Percentiles rank a stretch among this genome's conserved stretches.
Evolutionary conservation across 1,140 invertebrate species (phyloP).

Genomic region (Drosophila sp.): DNA sequence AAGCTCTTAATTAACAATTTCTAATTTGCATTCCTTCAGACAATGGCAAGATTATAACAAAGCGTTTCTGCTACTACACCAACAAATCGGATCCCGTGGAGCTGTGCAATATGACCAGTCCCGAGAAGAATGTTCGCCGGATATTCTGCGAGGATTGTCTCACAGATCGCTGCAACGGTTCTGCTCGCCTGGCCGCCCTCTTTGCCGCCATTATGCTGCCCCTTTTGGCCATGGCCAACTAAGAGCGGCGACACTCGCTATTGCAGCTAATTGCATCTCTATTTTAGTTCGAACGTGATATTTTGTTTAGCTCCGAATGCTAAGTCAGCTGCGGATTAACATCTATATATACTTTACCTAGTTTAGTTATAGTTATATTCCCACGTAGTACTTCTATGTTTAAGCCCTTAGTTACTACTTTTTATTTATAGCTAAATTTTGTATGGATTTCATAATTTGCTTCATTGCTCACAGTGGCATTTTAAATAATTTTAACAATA

Average conservation of each 20-base stretch:
- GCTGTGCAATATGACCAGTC: slow-evolving; percentile 67
- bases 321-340: slow-evolving; percentile 62
- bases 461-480: neutral
- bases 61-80: slow-evolving; percentile 84
- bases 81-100: slow-evolving; percentile 77
- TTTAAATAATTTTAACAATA: slow-evolving; percentile 15
- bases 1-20: neutral
- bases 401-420: slow-evolving; percentile 12
- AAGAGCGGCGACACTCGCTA: slow-evolving; percentile 19
- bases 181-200: slow-evolving; percentile 36
- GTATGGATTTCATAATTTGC: slow-evolving; percentile 25
- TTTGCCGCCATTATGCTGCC: slow-evolving; percentile 53
- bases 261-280: slow-evolving; percentile 21
- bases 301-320: slow-evolving; percentile 59
- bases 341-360: slow-evolving; percentile 52
- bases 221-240: slow-evolving; percentile 44
- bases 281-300: slow-evolving; percentile 77
- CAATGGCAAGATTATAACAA: slow-evolving; percentile 75
- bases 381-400: slow-evolving; percentile 18
- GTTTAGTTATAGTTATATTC: slow-evolving; percentile 46
- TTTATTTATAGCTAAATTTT: slow-evolving; percentile 26
- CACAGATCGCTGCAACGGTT: slow-evolving; percentile 74
- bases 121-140: slow-evolving; percentile 78
- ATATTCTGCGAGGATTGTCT: slow-evolving; percentile 81
- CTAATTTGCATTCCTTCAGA: slow-evolving; percentile 33